phyloP scores from a whole-genome alignment of 2,113 vertebrate species.

The Misgurnus mizolepis region DNA sequence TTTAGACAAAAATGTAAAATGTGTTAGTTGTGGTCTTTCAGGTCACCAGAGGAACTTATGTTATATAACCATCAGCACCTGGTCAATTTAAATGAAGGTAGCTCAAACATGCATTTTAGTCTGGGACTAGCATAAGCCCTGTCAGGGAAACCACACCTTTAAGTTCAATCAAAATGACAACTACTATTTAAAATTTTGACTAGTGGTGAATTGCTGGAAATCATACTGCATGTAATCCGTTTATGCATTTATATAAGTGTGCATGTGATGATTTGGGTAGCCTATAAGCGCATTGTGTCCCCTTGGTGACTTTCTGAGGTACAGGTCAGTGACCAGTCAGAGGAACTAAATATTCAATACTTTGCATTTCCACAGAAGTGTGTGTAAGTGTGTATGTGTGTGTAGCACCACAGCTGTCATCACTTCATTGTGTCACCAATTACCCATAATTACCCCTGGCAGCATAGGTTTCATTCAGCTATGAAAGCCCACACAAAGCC shows the following conservation, averaged over 20 bases:
- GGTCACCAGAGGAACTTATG: neutral
- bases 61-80: too few relatives aligned
- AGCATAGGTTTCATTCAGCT: conserved; percentile 63
- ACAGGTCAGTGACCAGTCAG: conserved; percentile 47
- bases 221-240: neutral
- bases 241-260: neutral
- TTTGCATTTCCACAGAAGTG: conserved; percentile 26
- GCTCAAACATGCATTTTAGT: too few relatives aligned
- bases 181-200: too few relatives aligned
- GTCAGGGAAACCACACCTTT: too few relatives aligned
- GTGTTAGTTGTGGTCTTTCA: neutral
- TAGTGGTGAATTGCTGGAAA: too few relatives aligned
- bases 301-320: conserved; percentile 8
- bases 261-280: neutral
- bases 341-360: conserved; percentile 25
- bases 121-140: too few relatives aligned
- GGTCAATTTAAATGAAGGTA: too few relatives aligned
- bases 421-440: conserved; percentile 74
- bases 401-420: conserved; percentile 70
- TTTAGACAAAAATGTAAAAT: neutral
- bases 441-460: conserved; percentile 76
- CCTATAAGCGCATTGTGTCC: conserved; percentile 59
- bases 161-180: too few relatives aligned
- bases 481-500: conserved; percentile 60
- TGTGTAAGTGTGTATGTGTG: conserved; percentile 31